These are phyloP conservation scores for Machimus rusticus DNA, from an alignment of 2,888 invertebrate genomes.

Conservation along the genomic window DNA sequence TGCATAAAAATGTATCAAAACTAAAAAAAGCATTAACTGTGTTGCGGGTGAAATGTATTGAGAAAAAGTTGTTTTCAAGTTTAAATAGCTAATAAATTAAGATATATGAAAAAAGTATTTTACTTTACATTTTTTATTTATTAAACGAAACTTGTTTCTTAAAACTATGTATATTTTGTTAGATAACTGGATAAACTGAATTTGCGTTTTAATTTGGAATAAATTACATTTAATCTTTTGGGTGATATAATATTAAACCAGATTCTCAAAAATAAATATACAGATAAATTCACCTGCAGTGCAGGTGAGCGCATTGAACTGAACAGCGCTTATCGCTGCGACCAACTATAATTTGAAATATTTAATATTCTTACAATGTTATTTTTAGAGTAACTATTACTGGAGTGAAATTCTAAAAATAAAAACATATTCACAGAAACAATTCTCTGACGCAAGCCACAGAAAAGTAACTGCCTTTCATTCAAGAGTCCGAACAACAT, in stretches of 20 bases:
- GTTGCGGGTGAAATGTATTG: not conserved
- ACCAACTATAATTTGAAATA: not conserved
- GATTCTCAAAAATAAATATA: not conserved
- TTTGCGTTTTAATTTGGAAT: not conserved
- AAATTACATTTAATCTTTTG: not conserved
- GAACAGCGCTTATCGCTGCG: not conserved
- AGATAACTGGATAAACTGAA: not conserved
- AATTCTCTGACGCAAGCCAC: not conserved
- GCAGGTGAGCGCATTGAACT: not conserved
- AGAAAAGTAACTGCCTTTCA: not conserved
- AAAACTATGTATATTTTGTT: not conserved
- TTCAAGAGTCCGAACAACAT: not conserved
- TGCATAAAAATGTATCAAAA: too few relatives aligned
- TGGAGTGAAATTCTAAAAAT: not conserved
- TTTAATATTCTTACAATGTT: not conserved
- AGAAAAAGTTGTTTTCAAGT: not conserved
- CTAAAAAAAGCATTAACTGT: too few relatives aligned
- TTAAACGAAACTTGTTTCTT: not conserved
- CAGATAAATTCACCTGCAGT: not conserved
- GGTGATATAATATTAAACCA: not conserved
- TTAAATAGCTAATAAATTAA: not conserved
- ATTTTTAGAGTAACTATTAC: not conserved
- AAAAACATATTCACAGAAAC: not conserved
- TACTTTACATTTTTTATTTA: too few relatives aligned
- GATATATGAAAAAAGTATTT: not conserved